Base-by-base conservation (phyloP, 2,113 vertebrate genomes). In the Pica pica region DNA sequence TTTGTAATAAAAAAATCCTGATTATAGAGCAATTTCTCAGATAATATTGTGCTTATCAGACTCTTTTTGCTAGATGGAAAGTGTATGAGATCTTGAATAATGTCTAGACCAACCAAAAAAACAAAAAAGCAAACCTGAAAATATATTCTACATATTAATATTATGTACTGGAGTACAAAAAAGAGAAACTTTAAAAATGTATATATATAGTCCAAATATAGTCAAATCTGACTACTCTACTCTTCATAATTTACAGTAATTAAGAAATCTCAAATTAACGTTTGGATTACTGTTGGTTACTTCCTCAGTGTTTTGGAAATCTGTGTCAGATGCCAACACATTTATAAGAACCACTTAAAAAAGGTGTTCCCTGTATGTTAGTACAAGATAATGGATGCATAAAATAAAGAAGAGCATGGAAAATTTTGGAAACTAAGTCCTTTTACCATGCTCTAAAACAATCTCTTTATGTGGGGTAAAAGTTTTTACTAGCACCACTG, bases 351-450 rank as follows among this genome's bases (percentile, higher is more conserved):
- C 8, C 4, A 31, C 35, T 56, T 44, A 4, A 65, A 70, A 53
- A 28, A 44, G 0, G 0, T 35, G 9, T 37, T 80, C 23, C 4
- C 2, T 57, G 1, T 24, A 55, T 23, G 3, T 56, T 4, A 70
- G 9, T 27, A 65, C 7, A 69, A 78, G 16, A 5, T 35, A 46
- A 2, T 1, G 1, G 17, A 31, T 13, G 10, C 11, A n/a, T 28
- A 74, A 73, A 64, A 16, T 31, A 28, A 64, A 71, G 24, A 59
- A 60, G 4, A 12, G 6, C 44, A 63, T 8, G 41, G 18, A 30
- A 26, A 53, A 30, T 30, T 42, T 14, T 26, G 50, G 50, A 87
- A 76, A 6, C 4, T 21, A 44, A 35, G 11, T 13, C 16, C 3
- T 59, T 83, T 77, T 49, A 26, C 0, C 1, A 6, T 50, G 2